A percentile compares a stretch with the other conserved stretches of the same genome.
These are phyloP conservation scores for Phyto melanocephala DNA, from an alignment of 2,888 invertebrate species.

Conservation along the genomic window DNA sequence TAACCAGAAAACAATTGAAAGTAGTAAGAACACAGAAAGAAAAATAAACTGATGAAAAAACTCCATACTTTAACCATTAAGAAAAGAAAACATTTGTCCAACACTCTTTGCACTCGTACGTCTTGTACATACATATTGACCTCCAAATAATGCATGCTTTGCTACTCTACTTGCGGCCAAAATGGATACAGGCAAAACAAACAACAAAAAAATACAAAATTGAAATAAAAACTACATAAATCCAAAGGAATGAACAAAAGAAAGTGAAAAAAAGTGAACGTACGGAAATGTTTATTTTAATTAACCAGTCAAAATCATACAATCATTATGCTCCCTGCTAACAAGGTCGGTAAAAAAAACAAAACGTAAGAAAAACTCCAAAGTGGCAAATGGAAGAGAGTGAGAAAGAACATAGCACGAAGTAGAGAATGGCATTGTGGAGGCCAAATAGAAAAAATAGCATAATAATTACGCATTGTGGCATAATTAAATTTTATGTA, in stretches of 20 bases:
- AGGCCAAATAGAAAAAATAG: background rate
- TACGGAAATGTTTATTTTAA: constrained; percentile 62
- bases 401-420: background rate
- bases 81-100: constrained; percentile 35
- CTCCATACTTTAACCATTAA: constrained; percentile 32
- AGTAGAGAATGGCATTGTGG: background rate
- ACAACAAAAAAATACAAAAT: background rate
- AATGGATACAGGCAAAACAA: background rate
- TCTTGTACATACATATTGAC: background rate
- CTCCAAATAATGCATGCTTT: constrained; percentile 44
- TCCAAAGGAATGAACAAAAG: background rate
- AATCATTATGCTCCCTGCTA: constrained; percentile 25
- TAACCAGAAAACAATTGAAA: constrained; percentile 40
- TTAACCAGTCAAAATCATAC: constrained; percentile 65
- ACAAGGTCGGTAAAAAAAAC: constrained; percentile 3
- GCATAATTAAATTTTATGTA: constrained; percentile 49
- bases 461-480: constrained; percentile 14
- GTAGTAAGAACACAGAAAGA: background rate
- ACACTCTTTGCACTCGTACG: background rate
- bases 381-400: background rate
- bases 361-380: background rate
- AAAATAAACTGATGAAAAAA: background rate
- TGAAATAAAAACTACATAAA: too few species aligned
- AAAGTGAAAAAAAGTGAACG: background rate
- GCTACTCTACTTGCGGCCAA: background rate